Evolutionary conservation across 2,113 vertebrate genomes (phyloP).

Genomic region (Numida meleagris): DNA sequence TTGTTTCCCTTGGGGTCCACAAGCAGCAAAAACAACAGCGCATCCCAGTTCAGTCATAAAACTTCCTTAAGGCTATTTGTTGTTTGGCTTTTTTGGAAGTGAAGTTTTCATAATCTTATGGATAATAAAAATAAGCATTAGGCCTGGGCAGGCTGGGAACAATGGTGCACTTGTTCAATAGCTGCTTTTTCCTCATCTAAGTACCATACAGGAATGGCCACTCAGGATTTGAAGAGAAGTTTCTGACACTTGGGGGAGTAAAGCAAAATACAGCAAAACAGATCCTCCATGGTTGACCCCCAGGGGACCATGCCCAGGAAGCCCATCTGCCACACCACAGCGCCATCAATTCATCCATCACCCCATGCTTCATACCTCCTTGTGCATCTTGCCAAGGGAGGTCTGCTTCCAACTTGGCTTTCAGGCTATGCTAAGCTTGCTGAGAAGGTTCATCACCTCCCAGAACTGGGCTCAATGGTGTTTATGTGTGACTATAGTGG

Average conservation of each 20-base stretch:
- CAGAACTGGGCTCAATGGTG: background rate
- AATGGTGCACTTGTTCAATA: background rate
- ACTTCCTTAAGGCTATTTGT: constrained; percentile 20
- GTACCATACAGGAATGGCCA: background rate
- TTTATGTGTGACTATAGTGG: background rate
- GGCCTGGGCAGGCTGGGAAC: background rate
- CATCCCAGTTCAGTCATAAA: background rate
- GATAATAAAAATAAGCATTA: background rate
- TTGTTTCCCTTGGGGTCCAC: background rate
- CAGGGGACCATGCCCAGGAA: background rate
- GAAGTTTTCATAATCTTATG: constrained; percentile 26
- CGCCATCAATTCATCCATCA: background rate
- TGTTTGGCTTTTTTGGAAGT: background rate
- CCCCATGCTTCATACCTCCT: fast-evolving
- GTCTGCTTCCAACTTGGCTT: background rate
- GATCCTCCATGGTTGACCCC: fast-evolving
- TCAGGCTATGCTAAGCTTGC: background rate
- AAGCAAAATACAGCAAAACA: background rate
- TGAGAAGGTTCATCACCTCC: background rate
- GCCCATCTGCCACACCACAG: background rate
- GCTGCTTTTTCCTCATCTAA: background rate
- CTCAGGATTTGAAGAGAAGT: background rate
- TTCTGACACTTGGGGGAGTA: background rate
- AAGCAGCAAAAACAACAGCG: background rate
- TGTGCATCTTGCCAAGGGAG: background rate